Evolutionary conservation across 2,888 invertebrate genomes (phyloP), one percentile per base, ranked within the genome.

Genomic region (Agelastica alni): DNA sequence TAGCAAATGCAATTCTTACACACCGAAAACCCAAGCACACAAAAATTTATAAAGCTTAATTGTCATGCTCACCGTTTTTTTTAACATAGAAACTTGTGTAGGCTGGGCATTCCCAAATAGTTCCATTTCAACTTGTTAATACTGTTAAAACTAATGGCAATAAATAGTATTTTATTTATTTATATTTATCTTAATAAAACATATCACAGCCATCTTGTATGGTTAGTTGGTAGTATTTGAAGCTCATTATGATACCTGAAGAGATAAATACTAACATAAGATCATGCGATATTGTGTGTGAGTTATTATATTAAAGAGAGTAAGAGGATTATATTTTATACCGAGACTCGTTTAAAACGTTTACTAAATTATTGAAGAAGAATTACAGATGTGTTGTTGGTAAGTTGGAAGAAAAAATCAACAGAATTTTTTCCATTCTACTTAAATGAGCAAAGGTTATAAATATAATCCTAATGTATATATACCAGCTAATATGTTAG

Each of bases 191-290:
- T 47, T 39, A 53, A 46, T 51, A 59, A 49, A 60, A 57, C 60
- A 53, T 65, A 67, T 70, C 70, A 72, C 72, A 73, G 71, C 70
- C 68, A 62, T 71, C 69, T 62, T 69, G 63, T 60, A 62, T 63
- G 64, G 68, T 69, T 68, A 69, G 66, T 69, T 65, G 58, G 52
- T 61, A 58, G 60, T 52, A 53, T 64, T 60, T 63, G 60, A 68
- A 67, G 68, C 68, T 61, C 63, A 48, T 60, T 68, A 69, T 55
- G 61, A 65, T 53, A 69, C 69, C 69, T 69, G 63, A 52, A 61
- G 64, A 65, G 47, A 64, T 60, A 56, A 62, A 58, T 61, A 61
- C 34, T 48, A 36, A 37, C 37, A 16, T 46, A 46, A 46, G 10
- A 16, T 17, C 46, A 46, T 46, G 46, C 46, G 16, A 36, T 32